Conservation (phyloP, 1,140 invertebrate genomes). For the Ooceraea biroi region DNA sequence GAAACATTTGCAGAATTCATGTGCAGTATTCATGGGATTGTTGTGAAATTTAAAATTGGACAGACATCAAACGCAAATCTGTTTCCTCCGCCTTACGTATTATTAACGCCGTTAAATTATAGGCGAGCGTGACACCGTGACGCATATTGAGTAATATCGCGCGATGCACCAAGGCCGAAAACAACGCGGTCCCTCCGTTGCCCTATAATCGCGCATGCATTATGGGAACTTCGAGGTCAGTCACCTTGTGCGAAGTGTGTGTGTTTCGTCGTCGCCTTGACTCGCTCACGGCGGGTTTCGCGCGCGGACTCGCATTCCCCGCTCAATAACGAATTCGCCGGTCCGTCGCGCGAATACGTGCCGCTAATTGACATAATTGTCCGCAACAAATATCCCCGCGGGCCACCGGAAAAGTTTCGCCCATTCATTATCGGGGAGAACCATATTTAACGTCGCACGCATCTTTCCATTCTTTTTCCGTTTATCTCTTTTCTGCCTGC, state of each 20-base stretch:
- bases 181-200: slow-evolving; percentile 36
- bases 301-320: slow-evolving; percentile 53
- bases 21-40: not conserved
- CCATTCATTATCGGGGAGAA: slow-evolving; percentile 11
- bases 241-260: slow-evolving; percentile 56
- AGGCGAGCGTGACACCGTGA: not conserved
- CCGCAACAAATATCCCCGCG: slow-evolving; percentile 54
- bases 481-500: not conserved
- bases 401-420: slow-evolving; percentile 52
- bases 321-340: slow-evolving; percentile 59
- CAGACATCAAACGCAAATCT: slow-evolving; percentile 11
- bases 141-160: slow-evolving; percentile 23
- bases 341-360: slow-evolving; percentile 61
- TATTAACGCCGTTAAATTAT: slow-evolving; percentile 18
- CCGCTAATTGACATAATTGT: slow-evolving; percentile 64
- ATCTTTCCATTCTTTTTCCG: slow-evolving; percentile 15
- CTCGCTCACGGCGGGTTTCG: slow-evolving; percentile 40
- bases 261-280: slow-evolving; percentile 61
- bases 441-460: slow-evolving; percentile 15
- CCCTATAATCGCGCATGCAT: slow-evolving; percentile 64
- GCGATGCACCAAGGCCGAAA: slow-evolving; percentile 34
- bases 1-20: not conserved
- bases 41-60: slow-evolving; percentile 37
- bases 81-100: not conserved
- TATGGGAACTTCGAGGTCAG: slow-evolving; percentile 63